phyloP scores from a whole-genome alignment of 2,888 invertebrate species.

The Microplitis manilae region DNA sequence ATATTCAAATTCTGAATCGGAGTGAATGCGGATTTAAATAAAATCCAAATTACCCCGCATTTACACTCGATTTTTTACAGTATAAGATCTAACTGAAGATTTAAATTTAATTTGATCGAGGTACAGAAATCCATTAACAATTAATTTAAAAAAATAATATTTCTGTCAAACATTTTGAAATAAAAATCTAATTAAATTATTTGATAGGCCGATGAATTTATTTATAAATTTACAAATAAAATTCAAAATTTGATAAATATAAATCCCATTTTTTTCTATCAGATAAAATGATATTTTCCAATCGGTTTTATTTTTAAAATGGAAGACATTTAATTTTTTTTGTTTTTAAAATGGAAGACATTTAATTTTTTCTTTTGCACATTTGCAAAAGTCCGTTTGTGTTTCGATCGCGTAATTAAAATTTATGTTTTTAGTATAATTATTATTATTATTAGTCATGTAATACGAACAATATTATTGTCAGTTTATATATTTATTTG shows the following conservation, averaged over 20 bases:
- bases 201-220: not conserved
- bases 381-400: too few species aligned
- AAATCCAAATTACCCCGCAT: too few species aligned
- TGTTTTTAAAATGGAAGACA: too few species aligned
- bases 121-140: too few species aligned
- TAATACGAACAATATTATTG: not conserved
- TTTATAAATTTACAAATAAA: too few species aligned
- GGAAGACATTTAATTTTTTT: too few species aligned
- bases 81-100: not conserved
- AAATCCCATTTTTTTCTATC: conserved; percentile 47
- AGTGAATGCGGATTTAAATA: too few species aligned
- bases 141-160: not conserved
- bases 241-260: conserved; percentile 19
- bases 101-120: not conserved
- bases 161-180: not conserved
- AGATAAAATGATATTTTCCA: too few species aligned
- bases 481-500: not conserved
- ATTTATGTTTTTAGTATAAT: conserved; percentile 41
- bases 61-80: too few species aligned
- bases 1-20: too few species aligned
- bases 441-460: conserved; percentile 20
- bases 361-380: too few species aligned
- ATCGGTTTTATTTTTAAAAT: too few species aligned
- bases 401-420: not conserved
- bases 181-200: not conserved